These are phyloP conservation scores for Zophobas morio DNA, from an alignment of 1,140 invertebrate species.

Conservation along the genomic window DNA sequence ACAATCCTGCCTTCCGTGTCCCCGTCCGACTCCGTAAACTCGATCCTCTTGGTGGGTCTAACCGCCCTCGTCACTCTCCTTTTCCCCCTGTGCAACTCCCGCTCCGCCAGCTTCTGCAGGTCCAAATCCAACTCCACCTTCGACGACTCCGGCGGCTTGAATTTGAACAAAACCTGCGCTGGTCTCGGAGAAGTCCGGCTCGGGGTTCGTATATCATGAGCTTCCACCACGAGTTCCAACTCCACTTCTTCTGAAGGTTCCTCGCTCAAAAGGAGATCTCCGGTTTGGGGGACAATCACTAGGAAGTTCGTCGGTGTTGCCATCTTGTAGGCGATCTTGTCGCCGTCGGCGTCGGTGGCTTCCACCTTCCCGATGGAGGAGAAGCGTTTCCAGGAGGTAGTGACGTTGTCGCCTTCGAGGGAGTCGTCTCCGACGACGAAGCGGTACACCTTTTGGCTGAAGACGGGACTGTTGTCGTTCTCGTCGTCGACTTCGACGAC, in stretches of 20 bases:
- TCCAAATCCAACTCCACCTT: constrained; percentile 71
- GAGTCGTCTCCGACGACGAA: constrained; percentile 78
- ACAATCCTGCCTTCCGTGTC: constrained; percentile 89
- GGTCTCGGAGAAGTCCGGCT: constrained; percentile 77
- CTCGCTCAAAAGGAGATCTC: constrained; percentile 86
- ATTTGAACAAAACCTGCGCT: constrained; percentile 83
- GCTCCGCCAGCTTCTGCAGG: constrained; percentile 70
- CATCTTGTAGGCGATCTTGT: constrained; percentile 87
- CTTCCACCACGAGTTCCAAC: constrained; percentile 80
- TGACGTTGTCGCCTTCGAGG: constrained; percentile 70
- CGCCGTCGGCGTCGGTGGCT: constrained; percentile 89
- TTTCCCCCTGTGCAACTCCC: constrained; percentile 79
- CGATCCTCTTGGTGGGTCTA: constrained; percentile 91
- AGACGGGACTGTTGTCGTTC: constrained; percentile 92
- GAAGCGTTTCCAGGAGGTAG: constrained; percentile 81
- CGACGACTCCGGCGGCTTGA: constrained; percentile 73
- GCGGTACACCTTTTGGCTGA: constrained; percentile 82
- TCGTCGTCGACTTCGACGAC: constrained; percentile 84
- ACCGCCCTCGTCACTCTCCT: constrained; percentile 89
- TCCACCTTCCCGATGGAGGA: constrained; percentile 84
- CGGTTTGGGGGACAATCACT: constrained; percentile 92
- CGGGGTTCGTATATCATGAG: constrained; percentile 85
- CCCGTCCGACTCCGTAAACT: constrained; percentile 93
- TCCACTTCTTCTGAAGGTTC: constrained; percentile 79
- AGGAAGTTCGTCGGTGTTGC: constrained; percentile 83